Evolutionary conservation across 2,113 vertebrate genomes (phyloP), one percentile per base, ranked within the genome.

Genomic region (Pomatostomus ruficeps): DNA sequence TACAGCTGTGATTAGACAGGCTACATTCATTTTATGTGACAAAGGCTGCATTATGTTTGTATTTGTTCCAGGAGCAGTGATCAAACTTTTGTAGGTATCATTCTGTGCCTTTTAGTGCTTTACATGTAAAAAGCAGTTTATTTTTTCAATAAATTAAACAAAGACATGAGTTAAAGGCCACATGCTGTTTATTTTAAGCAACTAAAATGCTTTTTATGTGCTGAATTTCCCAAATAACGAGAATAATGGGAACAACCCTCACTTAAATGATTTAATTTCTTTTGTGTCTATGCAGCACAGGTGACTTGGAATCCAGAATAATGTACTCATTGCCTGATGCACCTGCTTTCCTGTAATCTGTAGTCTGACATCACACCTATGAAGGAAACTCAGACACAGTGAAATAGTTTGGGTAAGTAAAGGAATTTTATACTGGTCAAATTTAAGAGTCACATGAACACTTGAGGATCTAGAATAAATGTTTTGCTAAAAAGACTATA

Each of bases 1-100:
- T 66, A 77, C 49, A 85, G 28, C 74, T 96, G 43, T 79, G 86
- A 93, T 95, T 95, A 95, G 45, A 72, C 48, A 79, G 29, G 7
- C 10, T 85, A 55, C 12, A 25, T 66, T 59, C 54, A 48, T 89
- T 88, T 62, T 85, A 51, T 40, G 16, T 85, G 67, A 62, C 51
- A 76, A 78, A 88, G 49, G 6, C 5, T 82, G 4, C 21, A 25
- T 54, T 65, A 40, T 51, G 17, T 55, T 63, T 70, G 7, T 43
- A 35, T 38, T 38, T 78, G 7, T 70, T 82, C 52, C 28, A 49
- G 26, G 33, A 95, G 12, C 11, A 65, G 26, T 45, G 21, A 85
- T 77, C 48, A 87, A 78, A 81, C 36, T 46, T 81, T 38, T 35
- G 33, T 21, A 72, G 45, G 8, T 14, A 62, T 38, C 12, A 33